Evolutionary conservation across 2,797 vertebrate genomes (phyloP).

Genomic region (Eupleurogrammus muticus): DNA sequence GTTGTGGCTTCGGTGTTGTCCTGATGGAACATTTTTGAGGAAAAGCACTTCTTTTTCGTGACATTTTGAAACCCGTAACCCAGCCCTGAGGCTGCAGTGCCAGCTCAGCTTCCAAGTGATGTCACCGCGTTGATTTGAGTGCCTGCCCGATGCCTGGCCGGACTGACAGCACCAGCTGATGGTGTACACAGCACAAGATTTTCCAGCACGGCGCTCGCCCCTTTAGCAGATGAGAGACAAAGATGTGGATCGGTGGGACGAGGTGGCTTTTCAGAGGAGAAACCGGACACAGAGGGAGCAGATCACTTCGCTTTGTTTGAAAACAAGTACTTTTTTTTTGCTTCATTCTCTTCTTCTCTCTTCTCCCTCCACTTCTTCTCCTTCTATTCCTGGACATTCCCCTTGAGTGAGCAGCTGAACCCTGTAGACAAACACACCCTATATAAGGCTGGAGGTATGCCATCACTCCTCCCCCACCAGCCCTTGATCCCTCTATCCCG

Average conservation of each 20-base stretch:
- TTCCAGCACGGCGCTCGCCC: conserved; percentile 1
- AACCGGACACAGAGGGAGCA: not conserved
- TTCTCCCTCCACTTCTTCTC: conserved; percentile 28
- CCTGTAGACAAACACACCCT: conserved; percentile 65
- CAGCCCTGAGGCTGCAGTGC: conserved; percentile 1
- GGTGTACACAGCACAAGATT: not conserved
- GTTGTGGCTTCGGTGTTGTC: no score
- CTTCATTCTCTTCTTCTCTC: conserved; percentile 21
- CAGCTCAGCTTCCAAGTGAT: conserved; percentile 38
- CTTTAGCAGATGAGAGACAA: not conserved
- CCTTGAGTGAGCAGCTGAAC: conserved; percentile 62
- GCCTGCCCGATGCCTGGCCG: conserved; percentile 58
- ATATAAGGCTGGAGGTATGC: conserved; percentile 69
- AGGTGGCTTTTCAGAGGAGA: not conserved
- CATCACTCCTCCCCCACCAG: conserved; percentile 28
- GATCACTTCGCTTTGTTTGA: not conserved
- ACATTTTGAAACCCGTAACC: no score
- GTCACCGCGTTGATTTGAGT: conserved; percentile 52
- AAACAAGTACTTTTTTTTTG: not conserved
- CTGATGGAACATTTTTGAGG: no score
- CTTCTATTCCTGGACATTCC: conserved; percentile 79
- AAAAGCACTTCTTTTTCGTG: no score
- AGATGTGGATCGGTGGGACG: not conserved
- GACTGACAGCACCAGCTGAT: conserved; percentile 79
- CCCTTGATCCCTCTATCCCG: conserved; percentile 16